Evolutionary conservation across 35 echinoderm and acorn worm species (phyloP).

Genomic region (Lytechinus variegatus): DNA sequence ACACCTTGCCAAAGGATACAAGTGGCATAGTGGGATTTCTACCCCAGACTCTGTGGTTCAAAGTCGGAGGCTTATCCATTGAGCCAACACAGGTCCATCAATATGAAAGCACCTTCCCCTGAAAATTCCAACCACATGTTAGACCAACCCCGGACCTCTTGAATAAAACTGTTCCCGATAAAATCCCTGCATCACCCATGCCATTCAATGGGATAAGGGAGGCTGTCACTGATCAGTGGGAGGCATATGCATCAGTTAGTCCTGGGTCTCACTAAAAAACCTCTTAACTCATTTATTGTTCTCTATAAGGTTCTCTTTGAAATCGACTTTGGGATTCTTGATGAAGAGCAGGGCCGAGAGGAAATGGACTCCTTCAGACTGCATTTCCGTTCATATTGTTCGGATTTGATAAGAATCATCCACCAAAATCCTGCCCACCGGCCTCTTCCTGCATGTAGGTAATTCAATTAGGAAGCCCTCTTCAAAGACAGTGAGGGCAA

Average conservation of each 20-base stretch:
- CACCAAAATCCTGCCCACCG: constrained; percentile 28
- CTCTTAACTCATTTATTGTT: background rate
- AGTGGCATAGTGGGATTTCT: no score
- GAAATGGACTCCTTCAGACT: background rate
- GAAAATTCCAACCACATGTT: background rate
- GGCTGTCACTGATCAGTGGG: background rate
- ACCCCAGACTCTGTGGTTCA: no score
- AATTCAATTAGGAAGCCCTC: constrained; percentile 31
- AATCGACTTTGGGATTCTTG: no score
- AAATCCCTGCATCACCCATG: background rate
- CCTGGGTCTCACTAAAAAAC: background rate
- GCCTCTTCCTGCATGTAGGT: constrained; percentile 19
- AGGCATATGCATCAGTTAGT: background rate
- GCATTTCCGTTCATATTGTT: background rate
- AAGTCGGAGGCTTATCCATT: no score
- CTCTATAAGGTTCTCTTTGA: no score
- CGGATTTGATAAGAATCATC: constrained; percentile 19
- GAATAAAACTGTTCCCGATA: background rate
- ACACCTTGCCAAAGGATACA: no score
- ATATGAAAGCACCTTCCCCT: background rate
- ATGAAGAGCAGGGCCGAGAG: background rate
- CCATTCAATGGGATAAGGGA: background rate
- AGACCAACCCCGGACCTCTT: background rate
- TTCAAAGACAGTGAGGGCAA: background rate
- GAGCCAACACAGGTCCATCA: no score